phyloP scores from a whole-genome alignment of 53 echinoderm and acorn worm species.

The Astropecten irregularis region DNA sequence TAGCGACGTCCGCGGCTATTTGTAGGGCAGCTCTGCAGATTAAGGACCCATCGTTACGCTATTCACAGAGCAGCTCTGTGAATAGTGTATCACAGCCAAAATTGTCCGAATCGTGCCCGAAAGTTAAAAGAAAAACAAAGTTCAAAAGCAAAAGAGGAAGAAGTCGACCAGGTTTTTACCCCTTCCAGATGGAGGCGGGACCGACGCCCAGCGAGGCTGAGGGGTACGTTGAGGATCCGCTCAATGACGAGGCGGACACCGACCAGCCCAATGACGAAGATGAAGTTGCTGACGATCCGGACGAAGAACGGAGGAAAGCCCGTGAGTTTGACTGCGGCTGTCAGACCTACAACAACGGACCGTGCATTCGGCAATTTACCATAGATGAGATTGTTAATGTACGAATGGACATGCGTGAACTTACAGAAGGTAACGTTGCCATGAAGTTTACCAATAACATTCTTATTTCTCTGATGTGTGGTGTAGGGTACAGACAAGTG shows the following conservation, averaged over 20 bases:
- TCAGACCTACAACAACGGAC: not conserved
- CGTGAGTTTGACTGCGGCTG: slow-evolving; percentile 30
- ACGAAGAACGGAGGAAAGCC: not conserved
- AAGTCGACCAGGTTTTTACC: slow-evolving; percentile 9
- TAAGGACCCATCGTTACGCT: no score
- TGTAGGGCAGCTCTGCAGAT: no score
- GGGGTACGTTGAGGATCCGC: no score
- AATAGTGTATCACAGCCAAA: not conserved
- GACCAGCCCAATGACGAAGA: not conserved
- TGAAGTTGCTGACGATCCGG: not conserved
- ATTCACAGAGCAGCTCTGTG: not conserved
- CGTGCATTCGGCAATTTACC: slow-evolving; percentile 37
- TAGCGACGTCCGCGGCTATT: no score
- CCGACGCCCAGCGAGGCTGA: no score
- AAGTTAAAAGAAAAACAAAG: no score
- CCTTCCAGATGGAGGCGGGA: not conserved
- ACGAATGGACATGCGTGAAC: slow-evolving; percentile 18
- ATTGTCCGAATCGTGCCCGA: not conserved
- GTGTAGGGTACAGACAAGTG: no score
- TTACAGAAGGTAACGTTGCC: slow-evolving; percentile 27
- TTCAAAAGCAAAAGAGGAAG: not conserved
- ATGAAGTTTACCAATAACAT: no score
- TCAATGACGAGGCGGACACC: not conserved
- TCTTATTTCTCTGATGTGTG: no score
- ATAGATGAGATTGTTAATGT: slow-evolving; percentile 8